Percentiles rank a stretch among this genome's conserved stretches.
phyloP scores from a whole-genome alignment of 2,888 invertebrate species.

The Melieria picta region DNA sequence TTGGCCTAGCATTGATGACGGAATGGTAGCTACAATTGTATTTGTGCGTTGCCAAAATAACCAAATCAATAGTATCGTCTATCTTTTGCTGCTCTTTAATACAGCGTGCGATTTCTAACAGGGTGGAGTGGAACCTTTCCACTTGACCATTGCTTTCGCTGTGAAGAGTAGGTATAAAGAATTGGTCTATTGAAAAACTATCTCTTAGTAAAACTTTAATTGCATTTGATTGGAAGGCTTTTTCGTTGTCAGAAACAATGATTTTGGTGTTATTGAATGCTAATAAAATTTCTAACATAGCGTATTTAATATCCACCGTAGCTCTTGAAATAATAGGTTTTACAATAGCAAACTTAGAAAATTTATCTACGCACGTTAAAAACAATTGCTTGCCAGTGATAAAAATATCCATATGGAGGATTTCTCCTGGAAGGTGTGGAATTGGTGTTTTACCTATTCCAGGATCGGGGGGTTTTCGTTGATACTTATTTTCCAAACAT shows the following conservation, averaged over 20 bases:
- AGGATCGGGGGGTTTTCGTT: slow-evolving; percentile 1
- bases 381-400: slow-evolving; percentile 7
- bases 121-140: slow-evolving; percentile 25
- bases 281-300: slow-evolving; percentile 11
- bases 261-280: slow-evolving; percentile 13
- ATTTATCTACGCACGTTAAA: slow-evolving; percentile 1
- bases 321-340: slow-evolving; percentile 19
- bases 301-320: slow-evolving; percentile 7
- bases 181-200: slow-evolving; percentile 1
- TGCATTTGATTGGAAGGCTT: neutral
- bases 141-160: slow-evolving; percentile 27
- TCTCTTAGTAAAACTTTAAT: slow-evolving; percentile 16
- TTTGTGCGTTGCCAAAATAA: slow-evolving; percentile 14
- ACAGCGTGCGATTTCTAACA: slow-evolving; percentile 26
- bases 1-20: slow-evolving; percentile 27
- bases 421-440: slow-evolving; percentile 9
- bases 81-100: slow-evolving; percentile 16
- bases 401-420: slow-evolving; percentile 6
- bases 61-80: slow-evolving; percentile 3
- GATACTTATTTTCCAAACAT: slow-evolving; percentile 29
- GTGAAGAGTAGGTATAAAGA: slow-evolving; percentile 16
- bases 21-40: slow-evolving; percentile 35
- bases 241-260: too few species aligned
- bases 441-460: neutral
- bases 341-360: slow-evolving; percentile 22